Percentiles rank a stretch among this genome's conserved stretches.
These are phyloP conservation scores for Sarcophilus harrisii DNA, from an alignment of 2,797 vertebrate species.

Conservation along the genomic window DNA sequence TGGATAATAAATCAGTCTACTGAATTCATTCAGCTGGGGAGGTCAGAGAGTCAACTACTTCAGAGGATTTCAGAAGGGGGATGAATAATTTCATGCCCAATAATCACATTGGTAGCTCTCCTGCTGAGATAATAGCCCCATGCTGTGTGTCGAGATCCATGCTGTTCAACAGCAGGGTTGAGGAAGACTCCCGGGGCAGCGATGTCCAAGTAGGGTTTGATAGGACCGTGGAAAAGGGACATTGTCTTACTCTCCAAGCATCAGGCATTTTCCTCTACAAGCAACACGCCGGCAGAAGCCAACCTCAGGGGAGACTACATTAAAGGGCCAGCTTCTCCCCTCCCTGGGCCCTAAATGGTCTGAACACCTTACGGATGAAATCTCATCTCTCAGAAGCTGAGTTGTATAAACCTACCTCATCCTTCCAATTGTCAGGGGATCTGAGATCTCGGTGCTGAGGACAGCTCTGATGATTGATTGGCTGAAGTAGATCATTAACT, in stretches of 20 bases:
- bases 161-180: background rate
- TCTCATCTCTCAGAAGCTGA: background rate
- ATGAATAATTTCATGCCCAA: slow-evolving; percentile 22
- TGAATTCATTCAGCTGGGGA: slow-evolving; percentile 21
- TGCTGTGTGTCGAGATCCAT: background rate
- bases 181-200: background rate
- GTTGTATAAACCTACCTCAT: background rate
- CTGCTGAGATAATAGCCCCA: background rate
- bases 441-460: background rate
- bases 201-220: background rate
- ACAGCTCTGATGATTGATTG: background rate
- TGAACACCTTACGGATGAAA: slow-evolving; percentile 2
- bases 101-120: slow-evolving; percentile 17
- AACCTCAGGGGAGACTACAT: background rate
- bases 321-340: background rate
- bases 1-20: background rate
- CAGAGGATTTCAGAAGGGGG: slow-evolving; percentile 24
- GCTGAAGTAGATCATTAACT: background rate
- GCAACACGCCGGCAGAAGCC: background rate
- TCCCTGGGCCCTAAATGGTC: background rate
- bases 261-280: background rate
- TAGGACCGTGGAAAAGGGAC: background rate
- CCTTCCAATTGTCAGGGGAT: background rate
- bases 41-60: background rate
- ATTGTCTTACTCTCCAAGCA: background rate